Evolutionary conservation across 2,888 invertebrate species (phyloP).

Genomic region (Acholoe squamosa): DNA sequence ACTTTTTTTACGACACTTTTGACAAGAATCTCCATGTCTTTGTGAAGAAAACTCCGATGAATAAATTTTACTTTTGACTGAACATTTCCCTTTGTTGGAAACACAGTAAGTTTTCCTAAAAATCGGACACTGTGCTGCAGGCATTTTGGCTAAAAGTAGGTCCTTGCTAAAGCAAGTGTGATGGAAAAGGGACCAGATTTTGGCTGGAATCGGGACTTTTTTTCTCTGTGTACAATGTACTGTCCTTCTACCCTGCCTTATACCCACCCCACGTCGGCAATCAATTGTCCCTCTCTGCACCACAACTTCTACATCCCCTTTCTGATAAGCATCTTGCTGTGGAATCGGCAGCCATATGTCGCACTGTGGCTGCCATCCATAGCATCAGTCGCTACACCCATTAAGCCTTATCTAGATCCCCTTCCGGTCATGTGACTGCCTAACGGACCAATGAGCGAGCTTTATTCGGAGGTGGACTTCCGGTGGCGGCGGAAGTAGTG

Average conservation of each 20-base stretch:
- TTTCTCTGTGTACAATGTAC: too few relatives aligned
- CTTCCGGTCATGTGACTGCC: constrained; percentile 38
- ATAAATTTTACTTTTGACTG: too few relatives aligned
- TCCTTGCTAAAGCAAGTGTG: too few relatives aligned
- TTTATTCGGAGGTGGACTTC: constrained; percentile 35
- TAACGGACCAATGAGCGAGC: constrained; percentile 42
- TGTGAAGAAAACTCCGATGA: too few relatives aligned
- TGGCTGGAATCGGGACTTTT: too few relatives aligned
- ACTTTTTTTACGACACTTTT: too few relatives aligned
- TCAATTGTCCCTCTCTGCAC: not conserved
- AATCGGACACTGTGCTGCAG: too few relatives aligned
- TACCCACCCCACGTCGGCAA: not conserved
- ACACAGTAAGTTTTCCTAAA: too few relatives aligned
- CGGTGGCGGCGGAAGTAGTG: constrained; percentile 20
- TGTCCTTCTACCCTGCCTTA: not conserved
- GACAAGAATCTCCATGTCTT: too few relatives aligned
- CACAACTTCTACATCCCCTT: not conserved
- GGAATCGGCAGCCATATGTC: not conserved
- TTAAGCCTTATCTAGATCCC: constrained; percentile 45
- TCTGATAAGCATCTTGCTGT: constrained; percentile 31
- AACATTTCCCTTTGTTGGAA: too few relatives aligned
- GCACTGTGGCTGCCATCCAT: not conserved
- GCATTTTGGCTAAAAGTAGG: too few relatives aligned
- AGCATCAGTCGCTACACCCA: not conserved
- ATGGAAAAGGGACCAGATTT: too few relatives aligned